Percentiles rank a stretch among this genome's conserved stretches.
Evolutionary conservation across 2,797 vertebrate genomes (phyloP).

Genomic region (Hypotaenidia philippensis): DNA sequence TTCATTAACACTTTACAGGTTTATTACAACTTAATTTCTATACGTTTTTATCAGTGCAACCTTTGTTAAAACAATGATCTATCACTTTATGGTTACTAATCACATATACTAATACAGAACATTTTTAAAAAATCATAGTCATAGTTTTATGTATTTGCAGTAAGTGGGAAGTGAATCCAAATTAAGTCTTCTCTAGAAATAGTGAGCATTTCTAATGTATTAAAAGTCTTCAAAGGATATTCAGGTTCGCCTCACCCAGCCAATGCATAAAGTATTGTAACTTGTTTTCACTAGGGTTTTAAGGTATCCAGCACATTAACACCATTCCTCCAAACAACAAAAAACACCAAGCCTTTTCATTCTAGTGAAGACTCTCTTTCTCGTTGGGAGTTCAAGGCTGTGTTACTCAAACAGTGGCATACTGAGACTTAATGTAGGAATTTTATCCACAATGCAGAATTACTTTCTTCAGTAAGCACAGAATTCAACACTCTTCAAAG

Average conservation of each 20-base stretch:
- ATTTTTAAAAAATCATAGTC: not conserved
- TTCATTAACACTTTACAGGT: not conserved
- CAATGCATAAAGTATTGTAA: not conserved
- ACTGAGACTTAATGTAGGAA: not conserved
- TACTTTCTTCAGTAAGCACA: not conserved
- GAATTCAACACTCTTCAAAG: not conserved
- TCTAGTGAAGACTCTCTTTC: not conserved
- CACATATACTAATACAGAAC: fast-evolving
- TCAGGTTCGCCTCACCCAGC: not conserved
- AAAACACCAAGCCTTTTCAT: not conserved
- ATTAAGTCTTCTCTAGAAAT: not conserved
- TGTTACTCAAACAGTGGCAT: not conserved
- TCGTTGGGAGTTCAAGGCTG: not conserved
- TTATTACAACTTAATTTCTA: not conserved
- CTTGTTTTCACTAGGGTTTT: not conserved
- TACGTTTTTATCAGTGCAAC: not conserved
- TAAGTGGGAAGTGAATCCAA: not conserved
- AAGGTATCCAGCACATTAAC: not conserved
- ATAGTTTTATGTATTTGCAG: not conserved
- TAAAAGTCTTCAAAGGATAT: not conserved
- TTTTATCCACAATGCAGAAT: not conserved
- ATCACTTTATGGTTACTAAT: not conserved
- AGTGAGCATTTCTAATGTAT: not conserved
- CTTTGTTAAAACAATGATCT: not conserved
- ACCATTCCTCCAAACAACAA: not conserved